A percentile compares a stretch with the other conserved stretches of the same genome.
phyloP scores from a whole-genome alignment of 2,888 invertebrate species.

The Epinotia demarniana region DNA sequence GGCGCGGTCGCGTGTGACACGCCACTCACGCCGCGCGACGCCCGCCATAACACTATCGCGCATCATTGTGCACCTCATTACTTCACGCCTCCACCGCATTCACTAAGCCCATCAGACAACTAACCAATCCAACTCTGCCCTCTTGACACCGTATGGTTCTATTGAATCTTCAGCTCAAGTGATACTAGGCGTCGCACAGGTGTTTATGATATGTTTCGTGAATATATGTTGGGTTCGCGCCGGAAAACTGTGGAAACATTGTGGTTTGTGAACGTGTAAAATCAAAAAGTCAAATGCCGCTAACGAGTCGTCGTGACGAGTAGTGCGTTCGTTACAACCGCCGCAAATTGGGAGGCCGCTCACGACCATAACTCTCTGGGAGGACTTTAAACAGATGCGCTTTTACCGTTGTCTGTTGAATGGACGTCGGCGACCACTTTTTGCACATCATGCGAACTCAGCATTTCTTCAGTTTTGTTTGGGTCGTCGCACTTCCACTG shows the following conservation, averaged over 20 bases:
- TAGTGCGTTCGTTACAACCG: conserved; percentile 36
- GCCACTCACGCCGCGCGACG: conserved; percentile 49
- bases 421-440: not conserved
- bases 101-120: not conserved
- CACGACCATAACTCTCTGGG: conserved; percentile 29
- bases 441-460: not conserved
- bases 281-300: conserved; percentile 50
- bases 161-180: not conserved
- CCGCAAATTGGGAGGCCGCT: conserved; percentile 33
- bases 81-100: conserved; percentile 46
- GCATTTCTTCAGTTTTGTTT: conserved; percentile 6
- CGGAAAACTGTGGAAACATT: conserved; percentile 39
- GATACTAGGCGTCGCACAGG: not conserved
- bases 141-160: too few species aligned
- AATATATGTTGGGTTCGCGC: not conserved
- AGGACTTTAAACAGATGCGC: conserved; percentile 4
- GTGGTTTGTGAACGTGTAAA: conserved; percentile 45
- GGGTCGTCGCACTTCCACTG: not conserved
- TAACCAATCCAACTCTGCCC: not conserved
- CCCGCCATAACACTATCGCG: conserved; percentile 40
- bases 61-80: conserved; percentile 46
- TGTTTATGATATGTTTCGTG: not conserved
- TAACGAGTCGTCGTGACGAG: conserved; percentile 53
- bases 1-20: conserved; percentile 53
- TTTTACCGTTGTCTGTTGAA: conserved; percentile 14